Evolutionary conservation across 2,113 vertebrate species (phyloP).

Genomic region (Trinectes maculatus): DNA sequence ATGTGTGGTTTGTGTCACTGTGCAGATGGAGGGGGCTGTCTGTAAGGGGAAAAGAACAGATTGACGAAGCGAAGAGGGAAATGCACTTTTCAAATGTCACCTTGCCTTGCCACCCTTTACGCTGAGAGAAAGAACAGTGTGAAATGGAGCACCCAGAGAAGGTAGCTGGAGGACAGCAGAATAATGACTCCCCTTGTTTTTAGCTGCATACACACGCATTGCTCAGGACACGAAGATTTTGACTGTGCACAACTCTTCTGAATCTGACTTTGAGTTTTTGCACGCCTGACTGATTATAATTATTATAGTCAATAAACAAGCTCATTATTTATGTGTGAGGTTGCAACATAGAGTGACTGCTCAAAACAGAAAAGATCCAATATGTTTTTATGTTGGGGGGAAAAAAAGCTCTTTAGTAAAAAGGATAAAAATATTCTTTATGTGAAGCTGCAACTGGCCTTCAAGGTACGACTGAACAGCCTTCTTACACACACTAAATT

Average conservation of each 20-base stretch:
- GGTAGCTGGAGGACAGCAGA: slow-evolving; percentile 21
- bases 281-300: too few relatives aligned
- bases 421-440: background rate
- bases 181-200: slow-evolving; percentile 23
- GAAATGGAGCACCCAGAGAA: slow-evolving; percentile 45
- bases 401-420: background rate
- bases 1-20: slow-evolving; percentile 14
- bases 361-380: too few relatives aligned
- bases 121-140: slow-evolving; percentile 41
- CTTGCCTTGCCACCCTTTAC: slow-evolving; percentile 69
- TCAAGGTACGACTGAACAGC: slow-evolving; percentile 21
- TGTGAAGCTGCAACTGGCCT: background rate
- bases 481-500: slow-evolving; percentile 19
- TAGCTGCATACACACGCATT: too few relatives aligned
- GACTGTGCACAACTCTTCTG: too few relatives aligned
- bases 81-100: slow-evolving; percentile 81
- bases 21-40: slow-evolving; percentile 46
- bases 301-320: too few relatives aligned
- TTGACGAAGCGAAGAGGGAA: slow-evolving; percentile 65
- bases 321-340: too few relatives aligned
- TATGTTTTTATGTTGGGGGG: too few relatives aligned
- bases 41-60: slow-evolving; percentile 59
- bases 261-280: too few relatives aligned
- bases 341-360: too few relatives aligned
- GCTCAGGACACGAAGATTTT: too few relatives aligned